A percentile compares a stretch with the other conserved stretches of the same genome.
Conservation (phyloP, 2,113 vertebrate genomes). For the Apodemus sylvaticus region DNA sequence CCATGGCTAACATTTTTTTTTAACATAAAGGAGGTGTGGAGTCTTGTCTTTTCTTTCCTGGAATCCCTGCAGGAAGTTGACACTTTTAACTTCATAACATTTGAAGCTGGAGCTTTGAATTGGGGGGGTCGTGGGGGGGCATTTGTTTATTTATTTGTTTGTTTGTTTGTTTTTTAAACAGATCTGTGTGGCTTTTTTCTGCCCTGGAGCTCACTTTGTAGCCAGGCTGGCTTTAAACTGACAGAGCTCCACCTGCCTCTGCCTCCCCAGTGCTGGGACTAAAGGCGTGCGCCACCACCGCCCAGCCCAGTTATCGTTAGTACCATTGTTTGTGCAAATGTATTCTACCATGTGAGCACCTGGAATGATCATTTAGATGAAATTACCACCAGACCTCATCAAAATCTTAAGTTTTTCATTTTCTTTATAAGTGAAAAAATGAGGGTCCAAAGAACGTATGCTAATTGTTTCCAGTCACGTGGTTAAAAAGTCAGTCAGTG, state of each 20-base stretch:
- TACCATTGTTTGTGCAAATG: neutral
- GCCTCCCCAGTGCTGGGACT: neutral
- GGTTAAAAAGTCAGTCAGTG: neutral
- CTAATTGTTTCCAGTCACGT: neutral
- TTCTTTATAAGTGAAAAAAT: slow-evolving; percentile 30
- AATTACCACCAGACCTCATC: neutral
- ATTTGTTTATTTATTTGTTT: neutral
- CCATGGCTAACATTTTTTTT: neutral
- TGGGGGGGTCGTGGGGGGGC: too few relatives aligned
- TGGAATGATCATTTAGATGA: neutral
- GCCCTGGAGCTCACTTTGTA: neutral
- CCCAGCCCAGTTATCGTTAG: neutral
- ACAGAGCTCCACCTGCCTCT: neutral
- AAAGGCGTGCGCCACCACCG: neutral
- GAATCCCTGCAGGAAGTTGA: neutral
- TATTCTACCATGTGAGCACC: neutral
- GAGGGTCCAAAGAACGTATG: neutral
- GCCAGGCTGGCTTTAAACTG: neutral
- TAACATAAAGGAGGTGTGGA: neutral
- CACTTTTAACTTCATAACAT: neutral
- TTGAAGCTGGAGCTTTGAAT: slow-evolving; percentile 8
- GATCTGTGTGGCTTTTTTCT: neutral
- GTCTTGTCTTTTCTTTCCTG: neutral
- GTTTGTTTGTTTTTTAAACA: neutral
- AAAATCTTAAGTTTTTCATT: slow-evolving; percentile 2